Evolutionary conservation across 1,140 invertebrate genomes (phyloP).

Genomic region (Frieseomelitta varia): DNA sequence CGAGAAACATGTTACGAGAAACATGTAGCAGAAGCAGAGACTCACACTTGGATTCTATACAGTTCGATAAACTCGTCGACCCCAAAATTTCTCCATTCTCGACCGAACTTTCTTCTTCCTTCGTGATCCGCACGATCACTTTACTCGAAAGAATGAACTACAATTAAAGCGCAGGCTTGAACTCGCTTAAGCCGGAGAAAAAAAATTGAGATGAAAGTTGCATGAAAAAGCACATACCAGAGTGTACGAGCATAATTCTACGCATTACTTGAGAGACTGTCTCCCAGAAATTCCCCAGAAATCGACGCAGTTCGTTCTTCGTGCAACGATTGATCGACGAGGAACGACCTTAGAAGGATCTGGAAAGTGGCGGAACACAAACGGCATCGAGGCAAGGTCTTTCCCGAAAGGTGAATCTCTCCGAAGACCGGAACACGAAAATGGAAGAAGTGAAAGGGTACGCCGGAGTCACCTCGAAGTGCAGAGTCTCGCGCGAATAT

Average conservation of each 20-base stretch:
- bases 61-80: background rate
- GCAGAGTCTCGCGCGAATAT: slow-evolving; percentile 50
- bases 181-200: no score
- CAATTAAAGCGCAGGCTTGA: background rate
- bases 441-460: slow-evolving; percentile 68
- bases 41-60: background rate
- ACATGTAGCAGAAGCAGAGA: background rate
- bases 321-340: background rate
- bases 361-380: slow-evolving; percentile 13
- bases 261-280: background rate
- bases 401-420: background rate
- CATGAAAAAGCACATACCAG: background rate
- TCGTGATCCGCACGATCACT: background rate
- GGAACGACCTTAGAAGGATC: background rate
- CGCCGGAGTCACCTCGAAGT: slow-evolving; percentile 19
- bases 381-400: background rate
- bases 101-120: background rate
- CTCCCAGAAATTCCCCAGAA: background rate
- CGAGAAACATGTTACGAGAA: background rate
- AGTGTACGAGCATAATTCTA: background rate
- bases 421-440: slow-evolving; percentile 40
- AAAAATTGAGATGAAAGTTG: background rate
- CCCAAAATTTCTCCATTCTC: slow-evolving; percentile 3
- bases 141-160: background rate
- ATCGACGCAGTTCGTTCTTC: background rate